These are phyloP conservation scores for Hydroisotoma schaefferi DNA, from an alignment of 2,888 invertebrate genomes.

Conservation along the genomic window DNA sequence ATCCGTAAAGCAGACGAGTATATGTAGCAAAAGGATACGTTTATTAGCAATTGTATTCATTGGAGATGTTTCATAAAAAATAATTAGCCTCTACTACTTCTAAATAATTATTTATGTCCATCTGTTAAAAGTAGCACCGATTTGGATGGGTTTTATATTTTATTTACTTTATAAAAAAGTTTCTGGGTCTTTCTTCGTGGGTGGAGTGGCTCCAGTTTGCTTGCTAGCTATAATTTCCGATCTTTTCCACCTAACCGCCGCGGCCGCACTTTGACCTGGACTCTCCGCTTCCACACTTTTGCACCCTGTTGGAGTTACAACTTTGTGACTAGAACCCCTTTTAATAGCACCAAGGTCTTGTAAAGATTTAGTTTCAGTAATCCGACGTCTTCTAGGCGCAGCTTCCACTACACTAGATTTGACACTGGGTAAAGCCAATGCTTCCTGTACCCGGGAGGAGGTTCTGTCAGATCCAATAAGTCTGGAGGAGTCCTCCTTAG, in stretches of 20 bases:
- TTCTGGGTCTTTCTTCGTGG: constrained; percentile 30
- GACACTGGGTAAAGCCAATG: neutral
- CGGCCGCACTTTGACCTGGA: constrained; percentile 44
- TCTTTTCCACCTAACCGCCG: constrained; percentile 67
- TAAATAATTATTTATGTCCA: too few relatives aligned
- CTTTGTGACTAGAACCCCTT: too few relatives aligned
- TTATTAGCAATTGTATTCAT: too few relatives aligned
- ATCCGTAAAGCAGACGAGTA: too few relatives aligned
- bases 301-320: neutral
- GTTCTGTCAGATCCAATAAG: neutral
- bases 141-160: too few relatives aligned
- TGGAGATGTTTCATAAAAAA: too few relatives aligned
- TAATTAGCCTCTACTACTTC: too few relatives aligned
- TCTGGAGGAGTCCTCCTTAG: neutral
- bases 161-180: constrained; percentile 42
- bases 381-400: constrained; percentile 48
- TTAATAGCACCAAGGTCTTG: too few relatives aligned
- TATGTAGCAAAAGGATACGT: too few relatives aligned
- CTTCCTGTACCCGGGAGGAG: neutral
- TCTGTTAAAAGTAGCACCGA: too few relatives aligned
- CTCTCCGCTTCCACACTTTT: constrained; percentile 9
- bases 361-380: constrained; percentile 36
- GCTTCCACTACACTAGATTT: constrained; percentile 21
- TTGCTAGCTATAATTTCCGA: constrained; percentile 78
- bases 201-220: constrained; percentile 4